phyloP scores from a whole-genome alignment of 2,113 vertebrate species.

The Stomatorhinus ivindoensis region DNA sequence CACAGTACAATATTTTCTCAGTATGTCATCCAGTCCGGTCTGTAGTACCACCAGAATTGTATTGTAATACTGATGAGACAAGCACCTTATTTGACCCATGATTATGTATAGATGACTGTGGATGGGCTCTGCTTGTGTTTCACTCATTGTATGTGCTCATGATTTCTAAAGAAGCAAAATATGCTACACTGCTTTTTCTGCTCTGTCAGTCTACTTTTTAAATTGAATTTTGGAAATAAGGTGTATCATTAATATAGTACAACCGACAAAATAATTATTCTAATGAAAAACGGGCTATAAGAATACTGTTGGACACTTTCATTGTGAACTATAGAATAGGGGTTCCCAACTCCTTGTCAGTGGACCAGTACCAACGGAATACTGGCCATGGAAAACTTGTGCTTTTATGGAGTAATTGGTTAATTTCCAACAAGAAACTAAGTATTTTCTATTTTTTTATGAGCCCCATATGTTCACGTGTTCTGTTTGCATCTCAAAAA shows the following conservation, averaged over 20 bases:
- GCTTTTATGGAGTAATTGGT: background rate
- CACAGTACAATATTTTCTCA: background rate
- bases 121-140: background rate
- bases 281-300: background rate
- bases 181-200: background rate
- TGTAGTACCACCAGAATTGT: background rate
- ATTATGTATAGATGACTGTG: background rate
- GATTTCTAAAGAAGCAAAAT: background rate
- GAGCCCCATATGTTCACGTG: background rate
- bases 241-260: background rate
- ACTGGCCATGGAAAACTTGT: background rate
- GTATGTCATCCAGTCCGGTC: background rate
- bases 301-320: background rate
- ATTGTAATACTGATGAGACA: background rate
- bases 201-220: background rate
- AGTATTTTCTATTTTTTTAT: background rate
- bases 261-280: background rate
- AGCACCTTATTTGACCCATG: background rate
- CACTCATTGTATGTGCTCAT: background rate
- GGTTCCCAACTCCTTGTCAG: background rate
- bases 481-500: background rate
- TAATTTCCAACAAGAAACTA: background rate
- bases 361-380: background rate
- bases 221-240: background rate
- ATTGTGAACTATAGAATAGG: background rate